Base-by-base conservation (phyloP, 2,888 invertebrate species). In the Calliopum simillimum region DNA sequence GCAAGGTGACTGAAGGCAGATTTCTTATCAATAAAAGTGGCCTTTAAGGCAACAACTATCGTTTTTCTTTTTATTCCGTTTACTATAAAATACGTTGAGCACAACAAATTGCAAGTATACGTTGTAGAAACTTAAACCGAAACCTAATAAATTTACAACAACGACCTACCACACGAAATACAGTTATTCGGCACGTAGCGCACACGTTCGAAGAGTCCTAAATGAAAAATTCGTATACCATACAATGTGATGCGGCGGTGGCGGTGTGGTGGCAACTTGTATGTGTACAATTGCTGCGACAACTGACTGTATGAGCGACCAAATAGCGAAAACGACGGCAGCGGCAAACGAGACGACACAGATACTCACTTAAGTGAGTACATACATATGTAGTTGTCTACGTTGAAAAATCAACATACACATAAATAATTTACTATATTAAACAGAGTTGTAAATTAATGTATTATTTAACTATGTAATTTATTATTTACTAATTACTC, bases 91-190 rank as follows among this genome's bases (percentile, higher is more conserved):
- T 33, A 33, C 33, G 33, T 8, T 33, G 33, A 6, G 33, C 2
- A 33, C 33, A 33, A 33, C 33, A 33, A 33, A 33, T 33, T 33
- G 8, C 33, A 8, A 6, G 33, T 3, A 33, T 5, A n/a, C n/a
- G n/a, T n/a, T n/a, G n/a, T n/a, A n/a, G n/a, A n/a, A n/a, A n/a
- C n/a, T n/a, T n/a, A 4, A 33, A 33, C 33, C 8, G 33, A 33
- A 33, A 33, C 8, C 8, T 4, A 33, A 8, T 33, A 8, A 33
- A 33, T 33, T 33, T 33, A 33, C 61, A 65, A 47, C 47, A 46
- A 11, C 69, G 70, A 70, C 70, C 70, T 70, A 70, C 70, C 70
- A 59, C 70, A 70, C 64, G 43, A 13, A 43, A 23, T 19, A 33
- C 58, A n/a, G 67, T 19, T 51, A 46, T 25, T 47, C 47, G 49